Conservation (phyloP, 2,797 vertebrate genomes). For the Myioborus miniatus region DNA sequence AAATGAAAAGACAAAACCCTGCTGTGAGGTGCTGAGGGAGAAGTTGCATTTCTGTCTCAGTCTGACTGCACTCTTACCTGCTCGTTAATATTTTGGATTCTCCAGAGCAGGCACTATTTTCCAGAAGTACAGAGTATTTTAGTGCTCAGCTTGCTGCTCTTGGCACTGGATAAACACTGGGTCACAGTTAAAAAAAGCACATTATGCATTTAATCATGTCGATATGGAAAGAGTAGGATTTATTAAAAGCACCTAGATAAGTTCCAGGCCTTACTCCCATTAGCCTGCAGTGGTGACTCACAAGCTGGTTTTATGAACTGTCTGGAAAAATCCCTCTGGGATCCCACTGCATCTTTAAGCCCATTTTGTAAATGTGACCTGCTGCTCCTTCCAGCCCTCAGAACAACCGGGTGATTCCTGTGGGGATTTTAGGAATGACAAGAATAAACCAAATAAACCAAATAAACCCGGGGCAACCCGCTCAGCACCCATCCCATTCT, state of each 20-base stretch:
- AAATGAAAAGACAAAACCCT: not conserved
- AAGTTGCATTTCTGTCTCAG: not conserved
- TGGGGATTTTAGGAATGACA: not conserved
- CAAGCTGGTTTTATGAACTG: not conserved
- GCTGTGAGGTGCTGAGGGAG: not conserved
- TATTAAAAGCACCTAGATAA: conserved; percentile 29
- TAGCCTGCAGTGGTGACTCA: conserved; percentile 8
- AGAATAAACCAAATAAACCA: not conserved
- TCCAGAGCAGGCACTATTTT: not conserved
- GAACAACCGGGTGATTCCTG: not conserved
- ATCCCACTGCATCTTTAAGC: not conserved
- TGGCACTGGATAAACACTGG: not conserved
- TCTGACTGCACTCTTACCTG: not conserved
- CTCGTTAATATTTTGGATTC: not conserved
- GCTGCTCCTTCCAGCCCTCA: not conserved
- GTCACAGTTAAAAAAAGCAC: not conserved
- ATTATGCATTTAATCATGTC: not conserved
- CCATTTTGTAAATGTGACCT: not conserved
- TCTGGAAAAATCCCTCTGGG: conserved; percentile 31
- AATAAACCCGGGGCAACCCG: not conserved
- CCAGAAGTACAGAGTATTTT: not conserved
- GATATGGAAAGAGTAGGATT: conserved; percentile 1
- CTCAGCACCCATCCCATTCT: not conserved
- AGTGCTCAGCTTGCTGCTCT: conserved; percentile 7
- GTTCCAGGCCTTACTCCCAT: conserved; percentile 27